phyloP scores from a whole-genome alignment of 2,888 invertebrate genomes.

The Ditula angustiorana region DNA sequence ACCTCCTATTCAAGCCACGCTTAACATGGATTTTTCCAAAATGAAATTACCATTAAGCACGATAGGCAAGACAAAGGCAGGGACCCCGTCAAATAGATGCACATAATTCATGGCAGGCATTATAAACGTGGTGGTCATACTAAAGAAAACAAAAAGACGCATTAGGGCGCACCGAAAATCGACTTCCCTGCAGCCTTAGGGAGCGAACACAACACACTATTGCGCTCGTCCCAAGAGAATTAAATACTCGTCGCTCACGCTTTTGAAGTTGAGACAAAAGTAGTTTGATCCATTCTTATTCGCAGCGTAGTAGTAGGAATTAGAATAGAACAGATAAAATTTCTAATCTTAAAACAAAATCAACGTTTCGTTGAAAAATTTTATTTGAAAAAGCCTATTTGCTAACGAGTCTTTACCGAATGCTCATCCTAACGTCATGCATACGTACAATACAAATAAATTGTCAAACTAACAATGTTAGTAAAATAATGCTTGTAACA shows the following conservation, averaged over 20 bases:
- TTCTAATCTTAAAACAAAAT: no score
- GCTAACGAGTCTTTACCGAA: no score
- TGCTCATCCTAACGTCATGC: no score
- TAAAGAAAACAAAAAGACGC: slow-evolving; percentile 51
- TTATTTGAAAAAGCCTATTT: no score
- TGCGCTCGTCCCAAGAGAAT: slow-evolving; percentile 16
- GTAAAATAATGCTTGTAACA: no score
- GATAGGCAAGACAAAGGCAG: slow-evolving; percentile 63
- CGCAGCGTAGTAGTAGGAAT: background rate
- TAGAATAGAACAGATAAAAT: no score
- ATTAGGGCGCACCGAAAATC: slow-evolving; percentile 55
- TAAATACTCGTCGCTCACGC: slow-evolving; percentile 24
- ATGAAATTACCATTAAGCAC: slow-evolving; percentile 60
- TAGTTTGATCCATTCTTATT: background rate
- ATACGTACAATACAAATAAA: no score
- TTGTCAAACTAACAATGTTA: no score
- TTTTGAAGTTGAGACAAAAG: slow-evolving; percentile 30
- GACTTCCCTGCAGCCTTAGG: slow-evolving; percentile 50
- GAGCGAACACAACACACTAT: slow-evolving; percentile 25
- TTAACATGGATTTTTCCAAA: slow-evolving; percentile 54
- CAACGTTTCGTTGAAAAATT: no score
- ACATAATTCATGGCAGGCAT: slow-evolving; percentile 74
- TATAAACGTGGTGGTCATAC: slow-evolving; percentile 52
- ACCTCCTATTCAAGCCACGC: slow-evolving; percentile 19
- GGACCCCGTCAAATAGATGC: slow-evolving; percentile 63